A percentile compares a stretch with the other conserved stretches of the same genome.
Conservation (phyloP, 2,888 invertebrate species). For the Caenorhabditis zanzibari region DNA sequence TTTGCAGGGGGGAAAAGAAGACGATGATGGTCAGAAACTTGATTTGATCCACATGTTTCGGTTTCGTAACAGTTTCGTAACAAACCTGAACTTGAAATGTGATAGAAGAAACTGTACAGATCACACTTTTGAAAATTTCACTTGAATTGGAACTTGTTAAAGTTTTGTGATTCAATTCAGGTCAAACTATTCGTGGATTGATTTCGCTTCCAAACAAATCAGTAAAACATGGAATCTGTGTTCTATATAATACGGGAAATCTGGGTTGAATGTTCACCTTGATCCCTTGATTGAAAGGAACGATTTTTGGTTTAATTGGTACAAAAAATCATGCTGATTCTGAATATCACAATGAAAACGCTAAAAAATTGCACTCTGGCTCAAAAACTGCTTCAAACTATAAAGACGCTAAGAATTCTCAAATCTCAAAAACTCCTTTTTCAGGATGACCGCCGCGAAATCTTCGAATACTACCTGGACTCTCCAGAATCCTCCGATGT, state of each 20-base stretch:
- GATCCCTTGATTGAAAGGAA: neutral
- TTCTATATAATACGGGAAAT: neutral
- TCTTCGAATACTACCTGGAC: slow-evolving; percentile 50
- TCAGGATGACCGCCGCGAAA: slow-evolving; percentile 56
- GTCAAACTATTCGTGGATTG: too few species aligned
- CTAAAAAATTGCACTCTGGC: too few species aligned
- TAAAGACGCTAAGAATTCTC: too few species aligned
- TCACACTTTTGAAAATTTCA: neutral
- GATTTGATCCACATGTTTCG: slow-evolving; percentile 31
- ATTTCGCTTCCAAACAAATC: neutral
- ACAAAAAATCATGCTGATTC: too few species aligned
- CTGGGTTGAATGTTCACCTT: slow-evolving; percentile 9
- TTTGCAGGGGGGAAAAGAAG: slow-evolving; percentile 1
- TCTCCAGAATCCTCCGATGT: slow-evolving; percentile 6
- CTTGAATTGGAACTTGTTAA: neutral
- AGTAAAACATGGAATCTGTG: neutral
- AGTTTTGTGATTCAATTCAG: too few species aligned
- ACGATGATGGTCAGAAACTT: slow-evolving; percentile 20
- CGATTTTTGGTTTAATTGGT: too few species aligned
- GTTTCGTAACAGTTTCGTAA: slow-evolving; percentile 8
- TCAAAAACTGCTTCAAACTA: too few species aligned
- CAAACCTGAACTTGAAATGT: slow-evolving; percentile 12
- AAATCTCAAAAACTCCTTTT: neutral
- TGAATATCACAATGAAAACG: too few species aligned
- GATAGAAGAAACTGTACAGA: neutral